Base-by-base conservation (phyloP, 2,113 vertebrate species). In the Neopipo cinnamomea region DNA sequence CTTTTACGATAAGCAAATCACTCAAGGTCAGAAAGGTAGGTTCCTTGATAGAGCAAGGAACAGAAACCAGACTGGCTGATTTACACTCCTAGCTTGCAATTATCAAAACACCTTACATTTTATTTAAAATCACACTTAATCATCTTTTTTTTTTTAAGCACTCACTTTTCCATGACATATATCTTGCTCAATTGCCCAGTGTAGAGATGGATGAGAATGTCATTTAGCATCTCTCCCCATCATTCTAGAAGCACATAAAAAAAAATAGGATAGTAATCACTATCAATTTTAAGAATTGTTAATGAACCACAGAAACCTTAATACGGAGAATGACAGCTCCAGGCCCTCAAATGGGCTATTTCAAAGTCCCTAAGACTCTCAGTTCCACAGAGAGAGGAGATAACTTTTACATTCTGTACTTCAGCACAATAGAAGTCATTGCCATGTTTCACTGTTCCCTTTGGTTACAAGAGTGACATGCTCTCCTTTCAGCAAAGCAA, bases 251-350 rank as follows among this genome's bases (percentile, higher is more conserved):
- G 42, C 17, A 68, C 20, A 18, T 72, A 21, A n/a, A 59, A 53
- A 35, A 33, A 41, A 56, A 12, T 30, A 52, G 17, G 59, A 66
- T 78, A 39, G 42, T 18, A 19, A 73, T 59, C 62, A 72, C 63
- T 66, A 82, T 37, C 68, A 39, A 56, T 58, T 88, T 92, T 74
- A 78, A 80, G 49, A 94, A 88, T 18, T 92, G 62, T 66, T 87
- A 93, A 91, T 94, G 84, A 97, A 93, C 61, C 84, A 95, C 88
- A 82, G 88, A 87, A 76, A 68, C 62, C 33, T 78, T 91, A 85
- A 75, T 67, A 88, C 30, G 9, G 85, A 91, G 83, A 97, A 95
- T 25, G n/a, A 89, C 59, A 88, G 35, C 39, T 95, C 74, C 80
- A 85, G 80, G 66, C 39, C 37, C 33, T 73, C 56, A 44, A 59